Conservation (phyloP, 30 jellyfish, hydroid and myxozoan species). For the Haliclystus octoradiatus region DNA sequence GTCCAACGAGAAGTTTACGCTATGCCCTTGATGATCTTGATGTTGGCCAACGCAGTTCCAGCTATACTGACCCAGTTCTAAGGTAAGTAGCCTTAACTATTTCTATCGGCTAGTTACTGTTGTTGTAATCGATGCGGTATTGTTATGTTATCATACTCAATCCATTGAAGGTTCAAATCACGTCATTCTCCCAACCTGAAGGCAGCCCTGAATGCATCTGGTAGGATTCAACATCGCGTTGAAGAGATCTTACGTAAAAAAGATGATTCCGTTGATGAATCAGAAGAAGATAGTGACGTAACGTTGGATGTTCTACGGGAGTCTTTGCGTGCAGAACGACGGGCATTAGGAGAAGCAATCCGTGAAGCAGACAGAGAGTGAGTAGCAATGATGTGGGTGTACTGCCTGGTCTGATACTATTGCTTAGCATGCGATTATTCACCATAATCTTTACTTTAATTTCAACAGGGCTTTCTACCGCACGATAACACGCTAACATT, state of each 20-base stretch:
- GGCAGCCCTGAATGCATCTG: constrained; percentile 83
- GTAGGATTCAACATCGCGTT: constrained; percentile 73
- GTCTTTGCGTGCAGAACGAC: constrained; percentile 81
- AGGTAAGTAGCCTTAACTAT: constrained; percentile 9
- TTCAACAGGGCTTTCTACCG: too few species aligned
- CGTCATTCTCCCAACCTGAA: constrained; percentile 67
- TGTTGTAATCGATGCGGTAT: too few species aligned
- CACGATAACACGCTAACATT: too few species aligned
- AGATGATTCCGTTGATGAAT: constrained; percentile 51
- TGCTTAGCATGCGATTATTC: too few species aligned
- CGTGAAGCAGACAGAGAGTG: constrained; percentile 93
- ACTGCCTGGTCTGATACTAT: too few species aligned
- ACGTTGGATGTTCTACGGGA: constrained; percentile 80
- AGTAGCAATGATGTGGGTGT: constrained; percentile 10
- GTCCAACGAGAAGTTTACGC: constrained; percentile 60
- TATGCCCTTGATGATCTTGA: constrained; percentile 71
- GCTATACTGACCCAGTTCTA: constrained; percentile 44
- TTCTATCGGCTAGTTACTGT: too few species aligned
- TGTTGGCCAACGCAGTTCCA: constrained; percentile 2
- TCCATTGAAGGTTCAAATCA: constrained; percentile 39
- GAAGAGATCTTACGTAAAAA: constrained; percentile 61
- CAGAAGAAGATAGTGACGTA: constrained; percentile 55
- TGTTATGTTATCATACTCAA: too few species aligned
- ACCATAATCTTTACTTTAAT: too few species aligned
- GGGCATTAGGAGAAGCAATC: constrained; percentile 82